phyloP scores from a whole-genome alignment of 2,113 vertebrate genomes.

The Pachycephala philippinensis region DNA sequence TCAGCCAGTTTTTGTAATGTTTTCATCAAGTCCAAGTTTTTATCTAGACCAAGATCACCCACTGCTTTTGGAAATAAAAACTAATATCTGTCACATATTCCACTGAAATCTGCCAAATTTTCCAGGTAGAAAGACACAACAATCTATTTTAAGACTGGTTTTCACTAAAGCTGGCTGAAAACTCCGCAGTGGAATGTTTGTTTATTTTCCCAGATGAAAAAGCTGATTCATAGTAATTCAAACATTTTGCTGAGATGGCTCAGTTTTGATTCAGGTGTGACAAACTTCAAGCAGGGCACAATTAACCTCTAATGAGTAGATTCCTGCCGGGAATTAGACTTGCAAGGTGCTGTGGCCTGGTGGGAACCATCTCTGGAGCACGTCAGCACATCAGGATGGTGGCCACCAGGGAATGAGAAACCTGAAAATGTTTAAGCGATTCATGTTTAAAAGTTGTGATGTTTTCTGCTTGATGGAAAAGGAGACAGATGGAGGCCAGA shows the following conservation, averaged over 20 bases:
- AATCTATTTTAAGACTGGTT: conserved; percentile 34
- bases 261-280: conserved; percentile 8
- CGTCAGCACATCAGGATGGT: not conserved
- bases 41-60: conserved; percentile 26
- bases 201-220: conserved; percentile 25
- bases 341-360: not conserved
- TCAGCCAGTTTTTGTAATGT: not conserved
- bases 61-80: conserved; percentile 22
- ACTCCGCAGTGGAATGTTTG: not conserved
- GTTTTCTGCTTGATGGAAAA: not conserved
- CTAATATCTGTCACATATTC: conserved; percentile 19
- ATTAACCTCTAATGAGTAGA: not conserved
- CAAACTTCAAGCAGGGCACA: not conserved
- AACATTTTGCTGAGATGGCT: conserved; percentile 10
- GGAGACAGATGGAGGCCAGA: not conserved
- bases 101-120: conserved; percentile 46
- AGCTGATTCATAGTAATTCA: conserved; percentile 18
- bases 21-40: conserved; percentile 9
- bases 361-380: not conserved
- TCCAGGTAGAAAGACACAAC: conserved; percentile 61
- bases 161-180: conserved; percentile 22
- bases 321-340: not conserved
- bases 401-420: not conserved
- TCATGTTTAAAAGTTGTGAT: not conserved
- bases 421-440: not conserved